Base-by-base conservation (phyloP, 2,797 vertebrate genomes). In the Scleropages formosus region DNA sequence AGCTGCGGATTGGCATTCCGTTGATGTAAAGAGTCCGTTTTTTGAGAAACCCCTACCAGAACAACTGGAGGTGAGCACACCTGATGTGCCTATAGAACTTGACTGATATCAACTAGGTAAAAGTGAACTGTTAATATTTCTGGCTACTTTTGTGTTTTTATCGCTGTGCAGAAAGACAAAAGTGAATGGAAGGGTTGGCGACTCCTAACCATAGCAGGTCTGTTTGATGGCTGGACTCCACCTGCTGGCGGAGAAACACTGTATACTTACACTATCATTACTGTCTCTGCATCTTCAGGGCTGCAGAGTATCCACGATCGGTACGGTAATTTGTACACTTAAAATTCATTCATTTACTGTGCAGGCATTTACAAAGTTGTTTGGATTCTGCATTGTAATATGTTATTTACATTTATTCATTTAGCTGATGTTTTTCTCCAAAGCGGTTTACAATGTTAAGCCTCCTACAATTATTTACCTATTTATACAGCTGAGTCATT, bases 161-260 rank as follows among this genome's bases (percentile, higher is more conserved):
- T 49, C 71, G 49, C 69, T 70, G 56, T 64, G 12, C 74, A 91
- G 88, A 82, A 20, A 15, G 75, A 75, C 51, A 75, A 88, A 62
- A 73, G 76, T 74, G 87, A 91, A 20, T 95, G 95, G 95, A 89
- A 84, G 62, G 93, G 92, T 39, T 95, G 94, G 93, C 93, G 87
- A 75, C 73, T 94, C 76, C 93, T 99, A 62, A 99, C 98, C 11
- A 98, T 99, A 83, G 98, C 97, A 0, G 98, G 98, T 20, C 88
- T 99, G 83, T 99, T 99, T 16, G 97, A 99, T 86, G 92, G 93
- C 83, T 99, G 98, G 97, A 91, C 91, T 39, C 93, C 96, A 0
- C 95, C 94, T 0, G 76, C 69, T 0, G 95, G 95, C 76, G 95
- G 92, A 77, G 94, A 97, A 61, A 75, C 77, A 0, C 85, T 98